Evolutionary conservation across 2,888 invertebrate species (phyloP), one percentile per base, ranked within the genome.

Genomic region (Coenonympha glycerion): DNA sequence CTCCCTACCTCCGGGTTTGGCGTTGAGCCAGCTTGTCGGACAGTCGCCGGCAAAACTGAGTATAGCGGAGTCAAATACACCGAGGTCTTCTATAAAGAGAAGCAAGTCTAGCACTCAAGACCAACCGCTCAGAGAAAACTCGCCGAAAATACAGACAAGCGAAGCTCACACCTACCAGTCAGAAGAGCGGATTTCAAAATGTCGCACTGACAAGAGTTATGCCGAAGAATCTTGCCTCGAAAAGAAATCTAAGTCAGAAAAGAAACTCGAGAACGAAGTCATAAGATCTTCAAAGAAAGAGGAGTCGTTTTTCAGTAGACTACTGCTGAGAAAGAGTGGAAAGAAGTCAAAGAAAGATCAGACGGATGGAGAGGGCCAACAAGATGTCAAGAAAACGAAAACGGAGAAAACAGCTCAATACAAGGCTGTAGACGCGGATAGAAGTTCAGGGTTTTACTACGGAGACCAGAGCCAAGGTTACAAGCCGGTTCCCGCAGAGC

Each of bases 291-390:
- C 76, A 47, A 88, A 91, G 75, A 85, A 89, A 70, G 88, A 90
- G 67, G 79, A 89, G 68, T 86, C 89, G 56, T 90, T 91, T 71
- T 90, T 93, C 68, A 91, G 91, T 49, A 87, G 93, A 56, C 74
- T 93, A 47, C 86, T 93, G 34, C 85, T 92, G 31, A 88, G 93
- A 60, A 91, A 91, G 63, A 93, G 92, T 48, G 92, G 91, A 22
- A 92, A 92, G 68, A 92, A 92, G 71, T 91, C 91, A 53, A 90
- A 92, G 61, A 87, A 89, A 52, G 88, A 89, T 26, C 80, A 76
- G 51, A 76, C 74, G 0, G 85, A 85, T 31, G 82, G 81, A 11
- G 87, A 83, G 26, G 70, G 75, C 24, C 76, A 79, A 45, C 74
- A 76, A 41, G 87, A 86, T 47, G 68, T 78, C 2, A 88, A 79